These are phyloP conservation scores for Dallia pectoralis DNA, from an alignment of 2,797 vertebrate species.

Conservation along the genomic window DNA sequence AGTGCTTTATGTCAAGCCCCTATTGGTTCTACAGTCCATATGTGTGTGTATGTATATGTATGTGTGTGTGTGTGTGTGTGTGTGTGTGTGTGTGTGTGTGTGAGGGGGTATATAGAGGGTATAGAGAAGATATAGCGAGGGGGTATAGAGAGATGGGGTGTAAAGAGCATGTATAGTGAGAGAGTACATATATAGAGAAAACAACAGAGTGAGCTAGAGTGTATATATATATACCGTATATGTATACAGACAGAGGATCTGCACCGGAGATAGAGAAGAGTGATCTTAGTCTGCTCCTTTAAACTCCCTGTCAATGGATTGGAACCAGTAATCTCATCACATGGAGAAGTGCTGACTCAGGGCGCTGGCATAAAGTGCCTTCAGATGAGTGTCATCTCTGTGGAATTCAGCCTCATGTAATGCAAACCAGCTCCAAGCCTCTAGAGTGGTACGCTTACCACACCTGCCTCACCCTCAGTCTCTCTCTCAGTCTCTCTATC, in stretches of 20 bases:
- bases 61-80: too few relatives aligned
- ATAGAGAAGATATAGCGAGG: too few relatives aligned
- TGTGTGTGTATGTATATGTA: background rate
- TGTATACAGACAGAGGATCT: background rate
- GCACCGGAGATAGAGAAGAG: background rate
- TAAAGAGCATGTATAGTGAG: slow-evolving; percentile 44
- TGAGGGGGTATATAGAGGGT: too few relatives aligned
- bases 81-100: too few relatives aligned
- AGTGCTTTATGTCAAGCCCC: too few relatives aligned
- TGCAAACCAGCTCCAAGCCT: slow-evolving; percentile 83
- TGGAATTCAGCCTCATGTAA: slow-evolving; percentile 92
- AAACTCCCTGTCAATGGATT: slow-evolving; percentile 84
- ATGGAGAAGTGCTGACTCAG: slow-evolving; percentile 88
- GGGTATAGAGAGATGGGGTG: too few relatives aligned
- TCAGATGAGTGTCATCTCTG: slow-evolving; percentile 90
- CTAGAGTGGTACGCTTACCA: slow-evolving; percentile 70
- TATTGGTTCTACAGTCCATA: too few relatives aligned
- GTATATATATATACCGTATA: too few relatives aligned
- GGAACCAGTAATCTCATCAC: slow-evolving; percentile 92
- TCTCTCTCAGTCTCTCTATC: slow-evolving; percentile 1
- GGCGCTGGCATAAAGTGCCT: slow-evolving; percentile 83
- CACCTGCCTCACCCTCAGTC: slow-evolving; percentile 34
- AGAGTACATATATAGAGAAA: background rate
- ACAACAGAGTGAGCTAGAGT: slow-evolving; percentile 5
- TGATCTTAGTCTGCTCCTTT: slow-evolving; percentile 79